Conservation (phyloP, 2,113 vertebrate species). For the rabbit (Oryctolagus cuniculus) region DNA sequence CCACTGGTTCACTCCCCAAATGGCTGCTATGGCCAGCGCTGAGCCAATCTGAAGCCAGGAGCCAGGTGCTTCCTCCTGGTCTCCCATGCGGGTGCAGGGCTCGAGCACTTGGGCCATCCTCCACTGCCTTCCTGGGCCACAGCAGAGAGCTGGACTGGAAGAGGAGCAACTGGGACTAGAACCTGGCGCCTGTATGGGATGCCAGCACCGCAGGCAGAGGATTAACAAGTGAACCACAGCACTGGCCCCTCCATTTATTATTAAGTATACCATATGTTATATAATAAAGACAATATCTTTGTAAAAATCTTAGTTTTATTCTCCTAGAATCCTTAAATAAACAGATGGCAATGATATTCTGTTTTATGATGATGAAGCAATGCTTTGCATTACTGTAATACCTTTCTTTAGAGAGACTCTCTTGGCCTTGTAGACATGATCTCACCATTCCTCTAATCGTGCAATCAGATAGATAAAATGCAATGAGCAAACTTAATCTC, state of each 20-base stretch:
- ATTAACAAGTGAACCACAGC: too few species aligned
- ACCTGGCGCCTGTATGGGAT: too few species aligned
- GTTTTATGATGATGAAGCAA: slow-evolving; percentile 60
- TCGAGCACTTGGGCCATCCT: too few species aligned
- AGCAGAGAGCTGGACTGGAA: too few species aligned
- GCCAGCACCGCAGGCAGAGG: too few species aligned
- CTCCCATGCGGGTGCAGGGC: too few species aligned
- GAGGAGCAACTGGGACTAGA: too few species aligned
- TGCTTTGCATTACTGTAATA: slow-evolving; percentile 22
- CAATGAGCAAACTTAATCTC: slow-evolving; percentile 48
- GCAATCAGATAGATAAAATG: slow-evolving; percentile 50
- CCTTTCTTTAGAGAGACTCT: not conserved
- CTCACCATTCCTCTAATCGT: slow-evolving; percentile 69
- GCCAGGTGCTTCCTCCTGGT: too few species aligned
- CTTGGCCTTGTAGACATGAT: slow-evolving; percentile 71
- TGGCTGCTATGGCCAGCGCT: too few species aligned
- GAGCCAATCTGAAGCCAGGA: too few species aligned
- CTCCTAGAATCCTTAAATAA: slow-evolving; percentile 44
- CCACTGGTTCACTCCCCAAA: too few species aligned
- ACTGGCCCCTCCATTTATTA: not conserved
- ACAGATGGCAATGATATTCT: slow-evolving; percentile 27
- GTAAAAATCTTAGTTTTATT: not conserved
- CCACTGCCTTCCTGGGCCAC: too few species aligned
- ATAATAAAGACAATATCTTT: not conserved
- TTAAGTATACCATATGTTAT: not conserved